A percentile compares a stretch with the other conserved stretches of the same genome.
These are phyloP conservation scores for Pseudopleuronectes americanus DNA, from an alignment of 2,797 vertebrate species.

Conservation along the genomic window DNA sequence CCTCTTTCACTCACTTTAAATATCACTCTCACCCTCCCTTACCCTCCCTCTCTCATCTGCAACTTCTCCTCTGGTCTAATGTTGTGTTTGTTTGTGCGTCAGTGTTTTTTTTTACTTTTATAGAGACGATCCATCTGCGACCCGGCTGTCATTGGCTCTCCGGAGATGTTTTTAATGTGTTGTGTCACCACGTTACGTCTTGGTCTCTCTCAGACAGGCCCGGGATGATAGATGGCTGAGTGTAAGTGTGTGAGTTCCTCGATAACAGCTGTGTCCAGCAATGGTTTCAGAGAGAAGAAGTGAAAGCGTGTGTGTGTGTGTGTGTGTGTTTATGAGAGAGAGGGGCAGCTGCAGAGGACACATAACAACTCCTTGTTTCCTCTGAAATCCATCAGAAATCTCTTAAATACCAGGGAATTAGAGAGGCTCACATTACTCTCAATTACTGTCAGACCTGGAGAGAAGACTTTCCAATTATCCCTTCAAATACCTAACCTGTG, in stretches of 20 bases:
- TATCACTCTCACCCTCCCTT: slow-evolving; percentile 9
- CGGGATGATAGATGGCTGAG: slow-evolving; percentile 44
- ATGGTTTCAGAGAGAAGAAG: slow-evolving; percentile 28
- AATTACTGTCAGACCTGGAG: slow-evolving; percentile 70
- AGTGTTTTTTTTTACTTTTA: slow-evolving; percentile 37
- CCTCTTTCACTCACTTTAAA: slow-evolving; percentile 21
- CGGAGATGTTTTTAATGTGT: slow-evolving; percentile 37
- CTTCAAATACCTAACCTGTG: slow-evolving; percentile 41
- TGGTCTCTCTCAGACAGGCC: slow-evolving; percentile 32
- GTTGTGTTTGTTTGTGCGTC: slow-evolving; percentile 5
- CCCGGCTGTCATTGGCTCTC: slow-evolving; percentile 44
- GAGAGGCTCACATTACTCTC: slow-evolving; percentile 71
- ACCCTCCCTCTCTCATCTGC: slow-evolving; percentile 7
- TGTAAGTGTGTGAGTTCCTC: slow-evolving; percentile 27
- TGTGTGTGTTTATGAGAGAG: slow-evolving; percentile 56
- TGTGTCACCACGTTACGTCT: slow-evolving; percentile 31
- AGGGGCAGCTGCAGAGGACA: slow-evolving; percentile 67
- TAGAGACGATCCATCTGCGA: slow-evolving; percentile 58
- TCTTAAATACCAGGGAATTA: slow-evolving; percentile 71
- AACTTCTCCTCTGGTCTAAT: slow-evolving; percentile 26
- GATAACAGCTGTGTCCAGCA: slow-evolving; percentile 71
- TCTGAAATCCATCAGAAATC: slow-evolving; percentile 69
- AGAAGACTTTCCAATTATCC: slow-evolving; percentile 55
- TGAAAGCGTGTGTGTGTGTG: slow-evolving; percentile 34
- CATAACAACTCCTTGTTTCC: slow-evolving; percentile 69